Conservation (phyloP, 2,888 invertebrate species). For the Epirrhoe alternata region DNA sequence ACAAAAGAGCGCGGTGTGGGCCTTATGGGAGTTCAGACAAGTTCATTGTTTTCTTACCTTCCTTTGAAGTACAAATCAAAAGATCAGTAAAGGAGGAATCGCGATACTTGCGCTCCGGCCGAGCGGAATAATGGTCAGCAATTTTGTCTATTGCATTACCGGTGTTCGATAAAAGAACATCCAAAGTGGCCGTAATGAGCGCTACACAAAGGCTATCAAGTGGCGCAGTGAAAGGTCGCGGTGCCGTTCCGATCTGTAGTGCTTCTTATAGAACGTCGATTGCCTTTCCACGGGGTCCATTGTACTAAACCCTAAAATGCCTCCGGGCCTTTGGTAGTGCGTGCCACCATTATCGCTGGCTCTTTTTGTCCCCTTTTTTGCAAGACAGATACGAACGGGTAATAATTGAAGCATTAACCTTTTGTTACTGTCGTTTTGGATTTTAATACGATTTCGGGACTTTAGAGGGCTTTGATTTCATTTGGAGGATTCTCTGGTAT, state of each 20-base stretch:
- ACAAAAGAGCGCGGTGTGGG: neutral
- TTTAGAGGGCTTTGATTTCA: constrained; percentile 60
- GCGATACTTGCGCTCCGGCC: constrained; percentile 17
- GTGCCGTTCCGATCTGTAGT: constrained; percentile 63
- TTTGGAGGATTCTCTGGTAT: constrained; percentile 64
- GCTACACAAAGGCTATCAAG: constrained; percentile 63
- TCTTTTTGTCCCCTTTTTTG: constrained; percentile 69
- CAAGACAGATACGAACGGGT: constrained; percentile 79
- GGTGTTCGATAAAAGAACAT: constrained; percentile 57
- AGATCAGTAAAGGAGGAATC: constrained; percentile 23
- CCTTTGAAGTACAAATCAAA: constrained; percentile 11
- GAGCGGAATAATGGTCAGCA: constrained; percentile 45
- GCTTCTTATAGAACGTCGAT: constrained; percentile 73
- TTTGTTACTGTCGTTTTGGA: constrained; percentile 62
- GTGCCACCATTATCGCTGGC: constrained; percentile 66
- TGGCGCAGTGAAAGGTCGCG: constrained; percentile 57
- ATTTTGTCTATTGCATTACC: constrained; percentile 48
- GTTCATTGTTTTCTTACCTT: neutral
- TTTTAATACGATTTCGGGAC: constrained; percentile 65
- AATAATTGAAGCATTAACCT: constrained; percentile 77
- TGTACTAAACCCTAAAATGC: constrained; percentile 71
- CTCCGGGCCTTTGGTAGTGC: constrained; percentile 55
- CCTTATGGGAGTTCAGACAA: neutral
- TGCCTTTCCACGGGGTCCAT: constrained; percentile 67
- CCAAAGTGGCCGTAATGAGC: constrained; percentile 68